Evolutionary conservation across 2,113 vertebrate species (phyloP).

Genomic region (Rhipidura dahli): DNA sequence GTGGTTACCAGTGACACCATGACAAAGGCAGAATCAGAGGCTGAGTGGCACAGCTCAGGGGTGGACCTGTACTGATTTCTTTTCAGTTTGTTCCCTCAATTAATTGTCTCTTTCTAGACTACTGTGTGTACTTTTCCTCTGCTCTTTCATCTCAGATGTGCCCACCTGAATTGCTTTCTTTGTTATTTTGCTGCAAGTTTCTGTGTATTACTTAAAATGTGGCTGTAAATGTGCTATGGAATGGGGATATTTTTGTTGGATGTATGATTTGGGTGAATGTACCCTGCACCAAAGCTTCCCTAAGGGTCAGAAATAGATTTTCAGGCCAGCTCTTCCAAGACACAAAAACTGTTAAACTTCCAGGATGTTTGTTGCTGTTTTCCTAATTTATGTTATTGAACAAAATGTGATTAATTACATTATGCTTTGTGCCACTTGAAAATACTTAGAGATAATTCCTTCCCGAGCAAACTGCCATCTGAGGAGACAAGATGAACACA

Average conservation of each 20-base stretch:
- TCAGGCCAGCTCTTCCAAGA: background rate
- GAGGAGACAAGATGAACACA: background rate
- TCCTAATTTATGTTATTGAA: background rate
- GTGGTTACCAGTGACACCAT: background rate
- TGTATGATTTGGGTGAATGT: background rate
- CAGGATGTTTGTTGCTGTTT: background rate
- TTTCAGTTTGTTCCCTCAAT: background rate
- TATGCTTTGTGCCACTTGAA: background rate
- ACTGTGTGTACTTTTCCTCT: background rate
- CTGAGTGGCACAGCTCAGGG: background rate
- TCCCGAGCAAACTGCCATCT: background rate
- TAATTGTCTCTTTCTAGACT: background rate
- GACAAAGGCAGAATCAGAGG: background rate
- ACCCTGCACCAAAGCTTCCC: background rate
- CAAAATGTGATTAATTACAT: background rate
- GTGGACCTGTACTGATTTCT: background rate
- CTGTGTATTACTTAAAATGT: background rate
- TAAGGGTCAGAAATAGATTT: background rate
- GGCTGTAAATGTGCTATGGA: background rate
- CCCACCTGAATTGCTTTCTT: background rate
- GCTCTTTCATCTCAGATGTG: background rate
- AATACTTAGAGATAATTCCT: constrained; percentile 21
- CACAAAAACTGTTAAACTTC: background rate
- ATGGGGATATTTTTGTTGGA: background rate
- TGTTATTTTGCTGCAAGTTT: background rate